Percentiles rank a stretch among this genome's conserved stretches.
These are phyloP conservation scores for Caenorhabditis latens DNA, from an alignment of 1,140 invertebrate genomes.

Conservation along the genomic window DNA sequence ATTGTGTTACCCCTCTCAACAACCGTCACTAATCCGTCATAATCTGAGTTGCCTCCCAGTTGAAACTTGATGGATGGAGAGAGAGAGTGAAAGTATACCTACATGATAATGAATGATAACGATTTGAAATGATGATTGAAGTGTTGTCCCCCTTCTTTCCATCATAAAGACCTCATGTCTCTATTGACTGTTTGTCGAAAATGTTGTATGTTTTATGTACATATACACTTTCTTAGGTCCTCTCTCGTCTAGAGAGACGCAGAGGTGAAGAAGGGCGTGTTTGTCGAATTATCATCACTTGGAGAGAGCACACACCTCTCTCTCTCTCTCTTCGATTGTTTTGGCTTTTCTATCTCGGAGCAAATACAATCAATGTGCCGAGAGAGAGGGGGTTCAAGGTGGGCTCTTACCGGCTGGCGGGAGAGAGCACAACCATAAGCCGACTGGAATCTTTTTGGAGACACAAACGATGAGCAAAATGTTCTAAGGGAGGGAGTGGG, in stretches of 20 bases:
- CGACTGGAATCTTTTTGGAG: conserved; percentile 35
- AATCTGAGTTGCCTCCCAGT: neutral
- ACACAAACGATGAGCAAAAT: neutral
- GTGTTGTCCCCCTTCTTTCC: neutral
- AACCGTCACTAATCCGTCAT: conserved; percentile 3
- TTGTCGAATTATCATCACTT: conserved; percentile 19
- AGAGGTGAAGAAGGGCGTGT: neutral
- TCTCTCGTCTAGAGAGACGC: neutral
- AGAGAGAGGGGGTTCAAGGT: neutral
- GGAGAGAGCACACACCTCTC: neutral
- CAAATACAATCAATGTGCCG: conserved; percentile 48
- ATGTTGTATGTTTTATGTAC: conserved; percentile 25
- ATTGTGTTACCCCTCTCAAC: neutral
- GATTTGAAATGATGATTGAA: neutral
- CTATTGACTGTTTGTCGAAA: conserved; percentile 9
- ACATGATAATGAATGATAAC: too few relatives aligned
- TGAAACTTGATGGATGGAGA: neutral
- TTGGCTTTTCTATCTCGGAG: conserved; percentile 4
- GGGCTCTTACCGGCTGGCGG: neutral
- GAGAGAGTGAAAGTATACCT: neutral
- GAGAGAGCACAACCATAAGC: conserved; percentile 9
- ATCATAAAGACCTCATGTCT: too few relatives aligned
- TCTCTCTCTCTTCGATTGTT: too few relatives aligned
- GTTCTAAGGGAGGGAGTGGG: too few relatives aligned
- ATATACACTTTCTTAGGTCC: neutral